Conservation (phyloP, 1,140 invertebrate genomes). For the Brachionus asplanchnoidis region DNA sequence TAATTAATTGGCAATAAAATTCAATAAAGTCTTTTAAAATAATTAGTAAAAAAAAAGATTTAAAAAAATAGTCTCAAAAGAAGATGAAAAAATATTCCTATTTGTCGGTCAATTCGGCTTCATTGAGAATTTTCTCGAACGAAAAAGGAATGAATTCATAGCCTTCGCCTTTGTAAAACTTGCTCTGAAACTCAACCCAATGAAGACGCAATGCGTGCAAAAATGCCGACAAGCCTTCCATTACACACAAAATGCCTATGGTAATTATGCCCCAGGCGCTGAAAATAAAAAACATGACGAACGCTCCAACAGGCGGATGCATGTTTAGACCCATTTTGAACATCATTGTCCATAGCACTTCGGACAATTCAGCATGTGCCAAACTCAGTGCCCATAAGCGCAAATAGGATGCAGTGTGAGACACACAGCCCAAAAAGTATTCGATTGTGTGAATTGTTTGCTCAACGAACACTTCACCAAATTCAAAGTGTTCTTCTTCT, state of each 20-base stretch:
- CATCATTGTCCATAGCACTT: constrained; percentile 95
- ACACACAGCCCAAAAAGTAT: constrained; percentile 88
- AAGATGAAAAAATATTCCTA: neutral
- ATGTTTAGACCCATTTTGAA: constrained; percentile 67
- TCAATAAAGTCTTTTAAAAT: neutral
- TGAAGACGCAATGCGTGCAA: constrained; percentile 93
- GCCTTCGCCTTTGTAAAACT: constrained; percentile 43
- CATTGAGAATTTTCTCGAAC: constrained; percentile 32
- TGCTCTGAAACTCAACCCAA: constrained; percentile 63
- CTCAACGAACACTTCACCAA: constrained; percentile 82
- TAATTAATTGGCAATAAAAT: neutral
- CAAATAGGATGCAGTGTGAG: constrained; percentile 90
- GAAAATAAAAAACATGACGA: constrained; percentile 73
- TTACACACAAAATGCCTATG: constrained; percentile 78
- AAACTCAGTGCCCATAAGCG: constrained; percentile 90
- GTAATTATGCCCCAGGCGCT: constrained; percentile 78
- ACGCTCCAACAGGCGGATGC: constrained; percentile 47
- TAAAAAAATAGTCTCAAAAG: neutral
- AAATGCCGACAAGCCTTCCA: constrained; percentile 97
- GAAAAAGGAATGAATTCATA: constrained; percentile 42
- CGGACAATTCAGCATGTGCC: constrained; percentile 90
- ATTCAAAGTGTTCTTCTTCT: constrained; percentile 65
- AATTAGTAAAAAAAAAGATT: neutral
- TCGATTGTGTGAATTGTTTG: constrained; percentile 93
- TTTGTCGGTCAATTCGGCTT: neutral